Evolutionary conservation across 1,140 invertebrate genomes (phyloP).

Genomic region (Dendroctonus ponderosae): DNA sequence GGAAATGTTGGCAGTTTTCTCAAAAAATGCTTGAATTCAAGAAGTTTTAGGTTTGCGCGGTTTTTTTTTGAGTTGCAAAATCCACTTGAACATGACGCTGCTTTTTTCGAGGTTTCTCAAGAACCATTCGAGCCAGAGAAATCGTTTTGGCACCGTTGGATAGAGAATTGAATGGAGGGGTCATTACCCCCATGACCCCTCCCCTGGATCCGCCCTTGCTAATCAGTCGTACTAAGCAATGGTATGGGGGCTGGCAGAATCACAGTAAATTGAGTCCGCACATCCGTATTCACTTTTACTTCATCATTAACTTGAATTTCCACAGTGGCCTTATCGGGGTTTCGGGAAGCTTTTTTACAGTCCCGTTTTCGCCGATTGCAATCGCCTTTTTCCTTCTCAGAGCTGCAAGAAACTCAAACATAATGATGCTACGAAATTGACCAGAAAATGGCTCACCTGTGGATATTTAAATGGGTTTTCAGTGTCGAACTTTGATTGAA

Average conservation of each 20-base stretch:
- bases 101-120: too few species aligned
- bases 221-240: too few species aligned
- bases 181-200: too few species aligned
- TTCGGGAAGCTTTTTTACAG: constrained; percentile 1
- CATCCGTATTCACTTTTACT: constrained; percentile 8
- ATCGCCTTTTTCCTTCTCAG: neutral
- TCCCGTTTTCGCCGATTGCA: neutral
- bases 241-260: constrained; percentile 31
- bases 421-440: neutral
- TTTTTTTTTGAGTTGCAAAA: too few species aligned
- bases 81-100: too few species aligned
- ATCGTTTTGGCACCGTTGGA: too few species aligned
- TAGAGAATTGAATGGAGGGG: too few species aligned
- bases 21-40: too few species aligned
- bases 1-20: too few species aligned
- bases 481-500: constrained; percentile 42
- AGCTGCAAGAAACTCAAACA: constrained; percentile 2
- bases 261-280: constrained; percentile 28
- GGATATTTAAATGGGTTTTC: constrained; percentile 24
- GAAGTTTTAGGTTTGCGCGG: too few species aligned
- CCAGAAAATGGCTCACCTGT: constrained; percentile 11
- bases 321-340: constrained; percentile 13
- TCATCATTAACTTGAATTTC: constrained; percentile 16
- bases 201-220: too few species aligned
- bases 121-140: too few species aligned